These are phyloP conservation scores for Drosophila takahashii DNA, from an alignment of 1,140 invertebrate genomes.

Conservation along the genomic window DNA sequence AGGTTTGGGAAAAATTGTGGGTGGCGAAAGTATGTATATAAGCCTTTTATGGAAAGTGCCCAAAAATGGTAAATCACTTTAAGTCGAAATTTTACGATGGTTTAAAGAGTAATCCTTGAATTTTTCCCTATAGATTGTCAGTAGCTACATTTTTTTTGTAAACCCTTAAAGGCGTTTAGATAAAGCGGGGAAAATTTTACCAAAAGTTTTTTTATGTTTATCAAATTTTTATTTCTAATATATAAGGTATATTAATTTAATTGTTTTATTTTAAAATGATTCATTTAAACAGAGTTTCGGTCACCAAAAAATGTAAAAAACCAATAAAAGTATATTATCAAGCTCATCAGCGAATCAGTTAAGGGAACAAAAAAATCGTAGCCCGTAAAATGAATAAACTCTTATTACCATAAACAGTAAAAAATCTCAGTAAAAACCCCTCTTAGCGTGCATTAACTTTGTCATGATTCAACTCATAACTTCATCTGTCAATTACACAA, in stretches of 20 bases:
- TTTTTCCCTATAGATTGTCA: too few relatives aligned
- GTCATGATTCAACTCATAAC: constrained; percentile 15
- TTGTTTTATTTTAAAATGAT: too few relatives aligned
- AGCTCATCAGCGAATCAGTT: too few relatives aligned
- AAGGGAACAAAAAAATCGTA: not conserved
- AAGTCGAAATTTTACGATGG: not conserved
- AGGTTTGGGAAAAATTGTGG: not conserved
- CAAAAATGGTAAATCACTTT: not conserved
- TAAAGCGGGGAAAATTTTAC: too few relatives aligned
- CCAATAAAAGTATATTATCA: too few relatives aligned
- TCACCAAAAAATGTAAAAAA: too few relatives aligned
- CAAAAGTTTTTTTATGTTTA: too few relatives aligned
- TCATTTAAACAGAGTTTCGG: too few relatives aligned
- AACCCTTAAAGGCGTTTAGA: too few relatives aligned
- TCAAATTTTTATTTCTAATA: too few relatives aligned
- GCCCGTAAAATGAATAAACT: not conserved
- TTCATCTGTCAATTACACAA: constrained; percentile 13
- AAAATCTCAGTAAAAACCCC: not conserved
- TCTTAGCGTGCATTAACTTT: not conserved
- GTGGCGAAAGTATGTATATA: constrained; percentile 20
- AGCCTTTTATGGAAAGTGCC: not conserved
- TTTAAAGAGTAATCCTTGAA: not conserved
- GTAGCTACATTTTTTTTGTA: too few relatives aligned
- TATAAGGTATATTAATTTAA: too few relatives aligned
- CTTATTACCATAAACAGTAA: not conserved